phyloP scores from a whole-genome alignment of 2,888 invertebrate species.

The Petrophora chlorosata region DNA sequence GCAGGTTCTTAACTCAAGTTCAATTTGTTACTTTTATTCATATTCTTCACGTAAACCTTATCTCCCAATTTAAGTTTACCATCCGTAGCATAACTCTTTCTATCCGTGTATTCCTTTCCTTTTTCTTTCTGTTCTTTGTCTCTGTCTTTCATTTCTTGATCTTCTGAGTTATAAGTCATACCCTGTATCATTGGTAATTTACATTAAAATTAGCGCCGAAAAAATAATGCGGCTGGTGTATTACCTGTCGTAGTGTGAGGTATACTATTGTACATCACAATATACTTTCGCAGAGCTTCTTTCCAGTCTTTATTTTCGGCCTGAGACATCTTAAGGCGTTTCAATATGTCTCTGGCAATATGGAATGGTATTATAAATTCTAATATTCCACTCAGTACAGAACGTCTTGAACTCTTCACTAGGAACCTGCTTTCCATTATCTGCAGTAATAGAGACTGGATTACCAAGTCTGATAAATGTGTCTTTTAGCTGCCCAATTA shows the following conservation, averaged over 20 bases:
- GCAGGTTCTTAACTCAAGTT: constrained; percentile 18
- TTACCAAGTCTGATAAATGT: constrained; percentile 34
- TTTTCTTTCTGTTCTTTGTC: constrained; percentile 34
- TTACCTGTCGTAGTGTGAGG: constrained; percentile 37
- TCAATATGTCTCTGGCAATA: constrained; percentile 39
- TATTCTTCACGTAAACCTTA: constrained; percentile 38
- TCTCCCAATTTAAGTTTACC: constrained; percentile 27
- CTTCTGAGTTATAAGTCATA: constrained; percentile 3
- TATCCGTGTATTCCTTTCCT: constrained; percentile 33
- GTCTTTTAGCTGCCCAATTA: constrained; percentile 23
- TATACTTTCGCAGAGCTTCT: constrained; percentile 33
- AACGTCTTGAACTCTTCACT: constrained; percentile 34
- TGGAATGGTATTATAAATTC: constrained; percentile 27
- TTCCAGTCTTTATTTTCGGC: constrained; percentile 24
- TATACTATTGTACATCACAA: constrained; percentile 42
- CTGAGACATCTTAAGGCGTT: constrained; percentile 35
- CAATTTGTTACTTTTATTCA: constrained; percentile 33
- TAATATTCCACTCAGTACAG: constrained; percentile 29
- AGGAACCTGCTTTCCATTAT: constrained; percentile 38
- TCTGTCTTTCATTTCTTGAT: constrained; percentile 32
- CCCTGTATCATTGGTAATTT: constrained; percentile 34
- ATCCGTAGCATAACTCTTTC: constrained; percentile 29
- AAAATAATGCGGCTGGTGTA: constrained; percentile 37
- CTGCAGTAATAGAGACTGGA: constrained; percentile 31
- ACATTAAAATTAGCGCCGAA: constrained; percentile 25